These are phyloP conservation scores for Ips nitidus DNA, from an alignment of 1,140 invertebrate species.

Conservation along the genomic window DNA sequence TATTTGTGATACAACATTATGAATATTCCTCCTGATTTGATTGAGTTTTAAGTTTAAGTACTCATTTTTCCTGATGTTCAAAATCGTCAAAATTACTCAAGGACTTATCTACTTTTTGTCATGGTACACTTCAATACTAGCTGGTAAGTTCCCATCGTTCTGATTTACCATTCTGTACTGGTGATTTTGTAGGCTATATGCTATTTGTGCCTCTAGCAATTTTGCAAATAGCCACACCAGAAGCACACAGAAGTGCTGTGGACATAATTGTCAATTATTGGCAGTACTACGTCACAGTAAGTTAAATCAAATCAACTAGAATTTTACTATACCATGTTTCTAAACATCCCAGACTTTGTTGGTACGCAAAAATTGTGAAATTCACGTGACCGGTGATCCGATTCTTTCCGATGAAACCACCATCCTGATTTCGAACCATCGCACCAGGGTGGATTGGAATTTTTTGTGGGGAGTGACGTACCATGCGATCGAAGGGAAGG, in stretches of 20 bases:
- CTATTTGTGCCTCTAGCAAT: constrained; percentile 68
- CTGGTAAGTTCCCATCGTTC: constrained; percentile 13
- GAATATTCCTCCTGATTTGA: neutral
- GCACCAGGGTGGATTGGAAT: constrained; percentile 88
- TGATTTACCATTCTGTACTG: neutral
- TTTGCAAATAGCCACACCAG: constrained; percentile 67
- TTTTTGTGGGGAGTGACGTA: constrained; percentile 85
- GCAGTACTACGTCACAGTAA: constrained; percentile 79
- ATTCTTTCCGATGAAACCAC: constrained; percentile 70
- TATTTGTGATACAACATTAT: neutral
- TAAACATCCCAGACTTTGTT: constrained; percentile 61
- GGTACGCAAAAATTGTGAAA: constrained; percentile 66
- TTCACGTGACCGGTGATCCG: constrained; percentile 74
- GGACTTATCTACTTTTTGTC: constrained; percentile 28
- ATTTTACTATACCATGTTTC: too few relatives aligned
- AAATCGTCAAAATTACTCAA: constrained; percentile 2
- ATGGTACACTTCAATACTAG: constrained; percentile 41
- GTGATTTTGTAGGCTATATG: constrained; percentile 59
- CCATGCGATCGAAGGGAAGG: constrained; percentile 64
- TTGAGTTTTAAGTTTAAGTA: neutral
- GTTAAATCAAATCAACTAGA: constrained; percentile 40
- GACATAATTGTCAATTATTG: constrained; percentile 73
- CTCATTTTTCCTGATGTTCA: neutral
- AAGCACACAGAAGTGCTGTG: constrained; percentile 63
- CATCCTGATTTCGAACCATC: constrained; percentile 83